A percentile compares a stretch with the other conserved stretches of the same genome.
Evolutionary conservation across 2,113 vertebrate species (phyloP).

Genomic region (Ivindomyrus marchei): DNA sequence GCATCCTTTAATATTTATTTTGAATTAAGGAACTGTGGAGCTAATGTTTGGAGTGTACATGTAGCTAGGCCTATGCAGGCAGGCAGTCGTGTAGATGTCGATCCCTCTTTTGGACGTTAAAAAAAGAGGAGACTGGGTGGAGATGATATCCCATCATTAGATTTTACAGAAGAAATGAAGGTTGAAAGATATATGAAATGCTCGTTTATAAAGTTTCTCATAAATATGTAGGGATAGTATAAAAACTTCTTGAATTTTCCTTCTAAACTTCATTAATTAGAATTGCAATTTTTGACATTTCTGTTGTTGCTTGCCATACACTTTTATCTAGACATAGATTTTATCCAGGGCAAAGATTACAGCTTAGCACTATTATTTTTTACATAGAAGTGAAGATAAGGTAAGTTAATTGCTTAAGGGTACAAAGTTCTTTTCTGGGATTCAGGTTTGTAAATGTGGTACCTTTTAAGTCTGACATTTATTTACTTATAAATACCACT

Average conservation of each 20-base stretch:
- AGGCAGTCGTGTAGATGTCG: neutral
- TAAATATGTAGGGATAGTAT: neutral
- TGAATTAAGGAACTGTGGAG: neutral
- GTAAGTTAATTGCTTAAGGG: neutral
- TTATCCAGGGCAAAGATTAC: neutral
- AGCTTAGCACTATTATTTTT: neutral
- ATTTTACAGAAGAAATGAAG: neutral
- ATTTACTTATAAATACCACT: neutral
- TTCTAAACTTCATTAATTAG: neutral
- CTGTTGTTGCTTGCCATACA: neutral
- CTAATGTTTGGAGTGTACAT: neutral
- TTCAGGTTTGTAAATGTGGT: neutral
- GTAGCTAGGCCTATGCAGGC: neutral
- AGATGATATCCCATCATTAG: neutral
- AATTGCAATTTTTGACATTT: neutral
- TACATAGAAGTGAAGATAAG: neutral
- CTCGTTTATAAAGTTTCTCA: neutral
- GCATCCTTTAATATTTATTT: neutral
- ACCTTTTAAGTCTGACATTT: neutral
- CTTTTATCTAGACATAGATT: neutral
- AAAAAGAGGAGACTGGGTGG: neutral
- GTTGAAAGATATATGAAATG: neutral
- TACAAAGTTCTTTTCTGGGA: neutral
- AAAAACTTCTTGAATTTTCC: neutral
- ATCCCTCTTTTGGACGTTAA: neutral